Base-by-base conservation (phyloP, 2,797 vertebrate genomes). In the Remorina albescens region DNA sequence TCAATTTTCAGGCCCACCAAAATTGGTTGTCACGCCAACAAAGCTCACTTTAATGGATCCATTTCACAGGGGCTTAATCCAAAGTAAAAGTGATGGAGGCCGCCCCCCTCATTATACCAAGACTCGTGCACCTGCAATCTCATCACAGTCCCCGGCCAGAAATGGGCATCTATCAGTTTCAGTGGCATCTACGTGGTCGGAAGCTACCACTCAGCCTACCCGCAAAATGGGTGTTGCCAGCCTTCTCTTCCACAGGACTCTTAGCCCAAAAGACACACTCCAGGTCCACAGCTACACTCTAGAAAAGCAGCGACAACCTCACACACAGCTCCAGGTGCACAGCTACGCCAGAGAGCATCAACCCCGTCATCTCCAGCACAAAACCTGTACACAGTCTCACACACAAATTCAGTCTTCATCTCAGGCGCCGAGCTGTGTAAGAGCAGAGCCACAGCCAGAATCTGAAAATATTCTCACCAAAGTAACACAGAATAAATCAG, bases 151-250 rank as follows among this genome's bases (percentile, higher is more conserved):
- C 15, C 88, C 79, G 44, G 57, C 49, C 58, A 86, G 86, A 81
- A 94, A 93, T 0, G 85, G 90, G 47, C 89, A 93, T 64, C 81
- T 89, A 1, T 81, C 88, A 0, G 80, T 90, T 36, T 78, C 91
- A 18, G 76, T 71, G 1, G 47, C 83, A 2, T 90, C 93, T 2
- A 26, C 71, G 0, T 85, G 85, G 85, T 61, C 66, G 1, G 89
- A 85, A 25, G 66, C 66, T 28, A 6, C 74, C 0, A 53, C 72
- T 68, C 89, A 67, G 63, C 86, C 91, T 2, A 39, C 86, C 5
- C 92, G 92, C 39, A 95, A 94, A 71, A 97, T 96, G 21, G 97
- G 98, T 5, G 94, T 95, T 0, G 94, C 93, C 25, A 96, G 96
- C 66, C 85, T 91, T 39, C 86, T 96, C 66, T 95, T 96, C 61